These are phyloP conservation scores for Himalopsyche tibetana DNA, from an alignment of 2,888 invertebrate genomes.

Conservation along the genomic window DNA sequence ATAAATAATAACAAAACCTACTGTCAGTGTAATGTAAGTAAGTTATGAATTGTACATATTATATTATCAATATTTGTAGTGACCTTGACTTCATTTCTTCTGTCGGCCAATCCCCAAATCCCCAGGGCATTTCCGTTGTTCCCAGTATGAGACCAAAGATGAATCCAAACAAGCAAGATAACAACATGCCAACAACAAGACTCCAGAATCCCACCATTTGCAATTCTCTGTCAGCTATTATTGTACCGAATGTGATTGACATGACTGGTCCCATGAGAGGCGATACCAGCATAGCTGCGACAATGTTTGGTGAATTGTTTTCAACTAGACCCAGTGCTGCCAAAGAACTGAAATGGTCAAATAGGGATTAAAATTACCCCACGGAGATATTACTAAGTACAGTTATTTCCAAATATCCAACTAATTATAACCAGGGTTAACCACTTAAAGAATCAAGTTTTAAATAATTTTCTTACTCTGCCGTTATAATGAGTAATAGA, in stretches of 20 bases:
- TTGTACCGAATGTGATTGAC: constrained; percentile 90
- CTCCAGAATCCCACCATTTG: constrained; percentile 84
- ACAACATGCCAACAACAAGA: constrained; percentile 81
- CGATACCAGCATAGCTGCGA: constrained; percentile 86
- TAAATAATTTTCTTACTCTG: constrained; percentile 81
- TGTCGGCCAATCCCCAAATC: constrained; percentile 86
- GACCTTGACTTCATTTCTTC: constrained; percentile 88
- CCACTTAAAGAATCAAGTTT: too few relatives aligned
- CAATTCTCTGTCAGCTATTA: constrained; percentile 84
- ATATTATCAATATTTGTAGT: constrained; percentile 58
- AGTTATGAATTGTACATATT: too few relatives aligned
- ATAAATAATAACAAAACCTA: too few relatives aligned
- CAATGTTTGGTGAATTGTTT: constrained; percentile 88
- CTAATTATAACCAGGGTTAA: too few relatives aligned
- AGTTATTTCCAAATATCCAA: not conserved
- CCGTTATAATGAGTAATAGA: constrained; percentile 86
- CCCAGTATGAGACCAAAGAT: constrained; percentile 86
- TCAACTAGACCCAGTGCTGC: constrained; percentile 90
- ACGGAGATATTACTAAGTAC: not conserved
- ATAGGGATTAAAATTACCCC: not conserved
- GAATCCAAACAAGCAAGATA: constrained; percentile 88
- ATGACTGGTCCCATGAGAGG: constrained; percentile 90
- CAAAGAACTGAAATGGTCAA: constrained; percentile 79
- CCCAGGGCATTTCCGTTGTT: constrained; percentile 86
- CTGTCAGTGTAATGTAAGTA: too few relatives aligned